A percentile compares a stretch with the other conserved stretches of the same genome.
Conservation (phyloP, 2,113 vertebrate species). For the Colossoma macropomum region DNA sequence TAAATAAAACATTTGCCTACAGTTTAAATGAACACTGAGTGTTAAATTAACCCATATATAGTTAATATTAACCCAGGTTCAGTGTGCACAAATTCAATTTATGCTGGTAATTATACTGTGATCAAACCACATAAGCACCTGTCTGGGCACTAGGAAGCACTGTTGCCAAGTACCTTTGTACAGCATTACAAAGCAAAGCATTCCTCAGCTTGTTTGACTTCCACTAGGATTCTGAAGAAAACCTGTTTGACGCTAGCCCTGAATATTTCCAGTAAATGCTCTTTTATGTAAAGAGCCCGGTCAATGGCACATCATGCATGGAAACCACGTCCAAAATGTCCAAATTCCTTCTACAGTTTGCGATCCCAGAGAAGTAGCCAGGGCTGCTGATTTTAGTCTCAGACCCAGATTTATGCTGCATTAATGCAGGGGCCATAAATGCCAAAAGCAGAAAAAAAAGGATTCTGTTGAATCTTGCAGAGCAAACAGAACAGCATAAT, state of each 20-base stretch:
- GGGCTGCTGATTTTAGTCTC: neutral
- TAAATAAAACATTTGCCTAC: neutral
- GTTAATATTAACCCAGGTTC: constrained; percentile 15
- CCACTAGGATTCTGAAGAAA: neutral
- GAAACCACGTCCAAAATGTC: neutral
- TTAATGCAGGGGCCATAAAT: neutral
- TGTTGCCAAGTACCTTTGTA: neutral
- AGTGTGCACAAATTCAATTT: neutral
- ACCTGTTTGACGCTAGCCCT: neutral
- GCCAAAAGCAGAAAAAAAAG: neutral
- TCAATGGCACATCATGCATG: neutral
- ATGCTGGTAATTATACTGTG: neutral
- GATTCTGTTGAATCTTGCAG: neutral
- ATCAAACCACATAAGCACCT: neutral
- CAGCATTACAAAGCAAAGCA: constrained; percentile 1
- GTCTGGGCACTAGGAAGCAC: neutral
- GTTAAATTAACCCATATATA: neutral
- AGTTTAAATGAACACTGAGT: neutral
- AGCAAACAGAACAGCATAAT: neutral
- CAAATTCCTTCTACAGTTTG: neutral
- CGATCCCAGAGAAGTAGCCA: neutral
- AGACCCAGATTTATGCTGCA: neutral
- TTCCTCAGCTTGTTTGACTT: neutral
- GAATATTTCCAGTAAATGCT: neutral
- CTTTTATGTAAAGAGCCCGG: neutral